A percentile compares a stretch with the other conserved stretches of the same genome.
phyloP scores from a whole-genome alignment of 2,797 vertebrate species.

The Tiaroga cobitis region DNA sequence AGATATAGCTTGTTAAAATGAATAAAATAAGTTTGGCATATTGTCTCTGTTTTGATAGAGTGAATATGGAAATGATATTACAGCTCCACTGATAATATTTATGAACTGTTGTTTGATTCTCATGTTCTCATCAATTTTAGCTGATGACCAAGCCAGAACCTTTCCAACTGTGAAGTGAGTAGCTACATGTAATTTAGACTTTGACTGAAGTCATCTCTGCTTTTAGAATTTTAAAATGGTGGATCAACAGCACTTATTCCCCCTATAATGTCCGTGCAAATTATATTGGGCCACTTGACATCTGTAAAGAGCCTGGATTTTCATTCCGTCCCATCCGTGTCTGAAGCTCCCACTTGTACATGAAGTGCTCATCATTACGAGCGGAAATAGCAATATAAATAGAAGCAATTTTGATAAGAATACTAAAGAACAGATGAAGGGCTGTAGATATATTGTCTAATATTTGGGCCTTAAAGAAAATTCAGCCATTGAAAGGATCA shows the following conservation, averaged over 20 bases:
- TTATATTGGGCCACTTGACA: neutral
- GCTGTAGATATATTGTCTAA: neutral
- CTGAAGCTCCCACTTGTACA: neutral
- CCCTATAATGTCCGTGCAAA: neutral
- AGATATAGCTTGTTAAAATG: neutral
- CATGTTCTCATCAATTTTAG: neutral
- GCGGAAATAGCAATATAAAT: slow-evolving; percentile 7
- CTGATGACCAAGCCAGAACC: neutral
- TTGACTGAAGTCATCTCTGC: slow-evolving; percentile 1
- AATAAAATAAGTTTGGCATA: neutral
- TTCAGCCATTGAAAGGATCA: neutral
- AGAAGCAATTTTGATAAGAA: slow-evolving; percentile 13
- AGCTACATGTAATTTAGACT: neutral
- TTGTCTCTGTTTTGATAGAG: neutral
- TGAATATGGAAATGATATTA: neutral
- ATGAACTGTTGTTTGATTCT: neutral
- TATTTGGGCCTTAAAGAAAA: slow-evolving; percentile 14
- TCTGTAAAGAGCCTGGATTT: slow-evolving; percentile 30
- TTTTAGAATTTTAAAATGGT: neutral
- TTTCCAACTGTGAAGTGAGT: neutral
- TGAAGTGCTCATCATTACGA: neutral
- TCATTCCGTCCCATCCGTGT: slow-evolving; percentile 19
- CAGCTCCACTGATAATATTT: neutral
- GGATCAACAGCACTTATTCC: neutral
- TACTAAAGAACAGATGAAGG: neutral